A percentile compares a stretch with the other conserved stretches of the same genome.
Conservation (phyloP, 2,113 vertebrate genomes). For the Hemichromis elongatus region DNA sequence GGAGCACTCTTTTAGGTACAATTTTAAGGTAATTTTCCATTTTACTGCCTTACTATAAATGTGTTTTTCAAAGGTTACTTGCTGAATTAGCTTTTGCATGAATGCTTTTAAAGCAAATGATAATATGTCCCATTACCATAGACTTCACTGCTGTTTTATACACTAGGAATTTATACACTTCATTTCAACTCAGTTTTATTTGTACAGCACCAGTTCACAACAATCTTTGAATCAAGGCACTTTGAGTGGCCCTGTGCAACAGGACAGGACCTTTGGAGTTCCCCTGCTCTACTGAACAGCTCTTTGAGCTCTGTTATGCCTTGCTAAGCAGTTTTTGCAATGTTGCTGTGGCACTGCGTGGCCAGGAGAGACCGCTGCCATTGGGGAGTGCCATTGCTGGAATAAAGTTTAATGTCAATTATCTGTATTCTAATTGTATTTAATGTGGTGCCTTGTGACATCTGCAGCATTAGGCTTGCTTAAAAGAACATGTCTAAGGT, state of each 20-base stretch:
- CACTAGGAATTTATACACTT: background rate
- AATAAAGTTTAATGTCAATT: background rate
- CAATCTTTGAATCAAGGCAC: background rate
- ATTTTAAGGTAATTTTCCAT: background rate
- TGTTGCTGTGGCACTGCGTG: background rate
- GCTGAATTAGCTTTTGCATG: background rate
- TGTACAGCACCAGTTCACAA: background rate
- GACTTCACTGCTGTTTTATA: background rate
- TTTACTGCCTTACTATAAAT: background rate
- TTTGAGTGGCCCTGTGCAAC: background rate
- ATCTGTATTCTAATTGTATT: background rate
- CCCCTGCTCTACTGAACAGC: background rate
- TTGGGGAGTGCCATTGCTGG: background rate
- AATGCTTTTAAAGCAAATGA: background rate
- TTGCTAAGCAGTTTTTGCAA: background rate
- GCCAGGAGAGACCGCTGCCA: background rate
- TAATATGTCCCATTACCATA: background rate
- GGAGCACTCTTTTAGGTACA: background rate
- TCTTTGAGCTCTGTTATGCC: background rate
- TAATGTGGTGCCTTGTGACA: background rate
- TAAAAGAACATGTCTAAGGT: background rate
- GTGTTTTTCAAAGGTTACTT: background rate
- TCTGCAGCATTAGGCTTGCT: background rate
- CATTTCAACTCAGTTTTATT: background rate
- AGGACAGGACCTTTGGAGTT: background rate